A percentile compares a stretch with the other conserved stretches of the same genome.
phyloP scores from a whole-genome alignment of 2,797 vertebrate genomes.

The Pseudotriccus pelzelni region DNA sequence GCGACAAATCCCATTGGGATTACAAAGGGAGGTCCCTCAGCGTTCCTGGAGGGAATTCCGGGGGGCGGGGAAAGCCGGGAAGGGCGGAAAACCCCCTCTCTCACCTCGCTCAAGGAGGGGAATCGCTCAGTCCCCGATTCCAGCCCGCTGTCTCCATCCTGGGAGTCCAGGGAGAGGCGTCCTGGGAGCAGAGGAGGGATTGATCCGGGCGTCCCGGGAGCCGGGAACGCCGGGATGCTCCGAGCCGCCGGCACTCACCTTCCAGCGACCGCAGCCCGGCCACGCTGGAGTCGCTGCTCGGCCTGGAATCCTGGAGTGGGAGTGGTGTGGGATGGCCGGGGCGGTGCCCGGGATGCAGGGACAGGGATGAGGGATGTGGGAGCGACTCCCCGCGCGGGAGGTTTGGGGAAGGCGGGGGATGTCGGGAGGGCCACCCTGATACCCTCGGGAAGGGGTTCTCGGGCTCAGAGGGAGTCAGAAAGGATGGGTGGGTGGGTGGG shows the following conservation, averaged over 20 bases:
- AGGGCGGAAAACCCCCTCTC: background rate
- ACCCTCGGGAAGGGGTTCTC: background rate
- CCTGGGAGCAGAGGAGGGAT: conserved; percentile 70
- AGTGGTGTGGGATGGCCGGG: background rate
- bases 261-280: conserved; percentile 13
- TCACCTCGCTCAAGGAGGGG: conserved; percentile 71
- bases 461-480: background rate
- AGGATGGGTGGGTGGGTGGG: background rate
- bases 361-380: rapidly evolving
- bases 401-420: background rate
- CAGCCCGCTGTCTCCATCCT: conserved; percentile 86
- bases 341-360: rapidly evolving
- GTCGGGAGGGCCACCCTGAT: no score
- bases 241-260: conserved; percentile 24
- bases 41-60: background rate
- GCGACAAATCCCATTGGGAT: background rate
- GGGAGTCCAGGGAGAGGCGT: conserved; percentile 82
- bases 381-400: background rate
- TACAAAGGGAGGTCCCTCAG: no score
- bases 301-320: conserved; percentile 36
- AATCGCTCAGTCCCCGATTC: conserved; percentile 68
- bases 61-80: background rate
- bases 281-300: background rate
- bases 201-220: rapidly evolving
- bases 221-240: rapidly evolving